Conservation (phyloP, 2,888 invertebrate genomes). For the Junonia oenone region DNA sequence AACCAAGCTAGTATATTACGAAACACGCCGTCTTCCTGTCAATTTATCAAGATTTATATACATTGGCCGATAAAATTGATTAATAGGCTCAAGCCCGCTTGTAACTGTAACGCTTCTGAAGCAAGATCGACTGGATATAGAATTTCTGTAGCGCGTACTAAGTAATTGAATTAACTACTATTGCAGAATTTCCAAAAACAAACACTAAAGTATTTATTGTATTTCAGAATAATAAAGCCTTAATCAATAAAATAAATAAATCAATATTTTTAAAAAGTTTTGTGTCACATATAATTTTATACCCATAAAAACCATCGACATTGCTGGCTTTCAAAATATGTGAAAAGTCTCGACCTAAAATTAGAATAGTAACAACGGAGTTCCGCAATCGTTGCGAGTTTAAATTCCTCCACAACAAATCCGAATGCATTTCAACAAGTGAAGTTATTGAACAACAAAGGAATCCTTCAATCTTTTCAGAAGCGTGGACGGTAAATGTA, state of each 20-base stretch:
- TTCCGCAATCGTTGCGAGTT: neutral
- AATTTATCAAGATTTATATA: conserved; percentile 9
- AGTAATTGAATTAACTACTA: neutral
- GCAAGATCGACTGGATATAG: neutral
- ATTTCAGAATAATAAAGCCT: neutral
- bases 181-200: neutral
- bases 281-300: too few species aligned
- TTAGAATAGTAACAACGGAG: neutral
- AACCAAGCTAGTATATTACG: conserved; percentile 1
- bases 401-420: neutral
- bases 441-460: conserved; percentile 21
- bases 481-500: conserved; percentile 23
- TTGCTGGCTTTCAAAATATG: too few species aligned
- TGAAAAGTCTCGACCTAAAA: too few species aligned
- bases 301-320: too few species aligned
- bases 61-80: conserved; percentile 6
- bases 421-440: conserved; percentile 17
- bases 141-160: neutral
- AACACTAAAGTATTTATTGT: neutral
- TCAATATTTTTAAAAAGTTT: too few species aligned
- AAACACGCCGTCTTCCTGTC: neutral
- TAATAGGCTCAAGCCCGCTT: neutral
- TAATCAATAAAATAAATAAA: neutral
- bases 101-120: neutral
- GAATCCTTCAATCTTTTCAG: conserved; percentile 21